Conservation (phyloP, 2,113 vertebrate genomes). For the Lagopus leucura region DNA sequence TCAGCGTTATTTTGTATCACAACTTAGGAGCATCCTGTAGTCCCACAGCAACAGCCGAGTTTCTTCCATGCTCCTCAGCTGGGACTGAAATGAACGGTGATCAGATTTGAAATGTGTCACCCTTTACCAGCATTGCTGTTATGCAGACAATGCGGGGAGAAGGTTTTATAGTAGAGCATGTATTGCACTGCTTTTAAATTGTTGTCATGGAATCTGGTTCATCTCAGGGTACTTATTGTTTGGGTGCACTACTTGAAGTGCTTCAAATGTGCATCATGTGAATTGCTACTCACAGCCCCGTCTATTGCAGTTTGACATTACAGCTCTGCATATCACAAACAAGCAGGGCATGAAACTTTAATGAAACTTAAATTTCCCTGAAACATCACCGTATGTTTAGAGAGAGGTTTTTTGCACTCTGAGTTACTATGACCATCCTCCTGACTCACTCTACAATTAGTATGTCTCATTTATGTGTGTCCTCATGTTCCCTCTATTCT, state of each 20-base stretch:
- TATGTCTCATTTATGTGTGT: background rate
- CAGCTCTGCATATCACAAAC: background rate
- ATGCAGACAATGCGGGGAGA: background rate
- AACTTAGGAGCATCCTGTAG: background rate
- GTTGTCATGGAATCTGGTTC: background rate
- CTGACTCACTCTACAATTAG: background rate
- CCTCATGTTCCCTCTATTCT: background rate
- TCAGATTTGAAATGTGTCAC: background rate
- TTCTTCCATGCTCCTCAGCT: background rate
- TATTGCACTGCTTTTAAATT: background rate
- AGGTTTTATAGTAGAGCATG: background rate
- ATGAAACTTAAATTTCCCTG: background rate
- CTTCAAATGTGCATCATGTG: background rate
- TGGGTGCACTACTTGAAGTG: background rate
- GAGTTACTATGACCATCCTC: background rate
- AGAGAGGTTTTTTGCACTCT: background rate
- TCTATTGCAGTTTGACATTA: background rate
- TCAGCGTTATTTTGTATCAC: background rate
- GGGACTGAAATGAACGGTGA: background rate
- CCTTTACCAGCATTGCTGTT: background rate
- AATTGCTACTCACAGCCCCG: background rate
- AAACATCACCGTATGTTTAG: too few species aligned
- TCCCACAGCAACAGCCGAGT: background rate
- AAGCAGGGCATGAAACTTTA: background rate
- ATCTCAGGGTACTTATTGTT: background rate